phyloP scores from a whole-genome alignment of 30 jellyfish, hydroid and myxozoan species.

The Aurelia aurita complex sp. Pacific region DNA sequence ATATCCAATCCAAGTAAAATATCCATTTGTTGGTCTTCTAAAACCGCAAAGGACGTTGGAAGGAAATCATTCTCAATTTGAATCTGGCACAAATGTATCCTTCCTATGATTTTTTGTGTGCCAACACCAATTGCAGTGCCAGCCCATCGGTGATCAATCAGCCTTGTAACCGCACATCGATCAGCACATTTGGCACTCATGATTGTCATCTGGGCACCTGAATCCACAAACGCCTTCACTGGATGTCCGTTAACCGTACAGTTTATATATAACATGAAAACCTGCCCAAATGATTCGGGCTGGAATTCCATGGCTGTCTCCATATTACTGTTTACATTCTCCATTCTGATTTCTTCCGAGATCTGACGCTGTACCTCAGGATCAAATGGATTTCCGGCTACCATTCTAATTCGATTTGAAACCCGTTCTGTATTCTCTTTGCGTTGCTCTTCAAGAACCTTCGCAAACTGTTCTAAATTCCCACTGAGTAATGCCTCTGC shows the following conservation, averaged over 20 bases:
- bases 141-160: constrained; percentile 96
- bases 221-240: constrained; percentile 97
- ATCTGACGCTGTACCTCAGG: constrained; percentile 88
- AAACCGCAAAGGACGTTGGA: constrained; percentile 89
- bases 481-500: constrained; percentile 92
- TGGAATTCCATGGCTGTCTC: constrained; percentile 98
- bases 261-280: constrained; percentile 94
- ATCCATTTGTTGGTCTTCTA: constrained; percentile 98
- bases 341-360: constrained; percentile 98
- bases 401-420: constrained; percentile 83
- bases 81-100: constrained; percentile 95
- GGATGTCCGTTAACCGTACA: constrained; percentile 97
- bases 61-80: constrained; percentile 86
- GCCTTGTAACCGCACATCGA: constrained; percentile 86
- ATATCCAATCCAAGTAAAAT: constrained; percentile 94
- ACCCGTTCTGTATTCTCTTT: constrained; percentile 80
- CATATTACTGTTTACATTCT: constrained; percentile 94
- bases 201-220: constrained; percentile 99
- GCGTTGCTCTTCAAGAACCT: constrained; percentile 88
- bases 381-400: constrained; percentile 96
- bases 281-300: constrained; percentile 99
- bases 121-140: constrained; percentile 99
- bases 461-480: constrained; percentile 68
- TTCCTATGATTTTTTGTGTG: constrained; percentile 91
- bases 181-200: constrained; percentile 99